Conservation (phyloP, 2,113 vertebrate species). For the Peromyscus californicus region DNA sequence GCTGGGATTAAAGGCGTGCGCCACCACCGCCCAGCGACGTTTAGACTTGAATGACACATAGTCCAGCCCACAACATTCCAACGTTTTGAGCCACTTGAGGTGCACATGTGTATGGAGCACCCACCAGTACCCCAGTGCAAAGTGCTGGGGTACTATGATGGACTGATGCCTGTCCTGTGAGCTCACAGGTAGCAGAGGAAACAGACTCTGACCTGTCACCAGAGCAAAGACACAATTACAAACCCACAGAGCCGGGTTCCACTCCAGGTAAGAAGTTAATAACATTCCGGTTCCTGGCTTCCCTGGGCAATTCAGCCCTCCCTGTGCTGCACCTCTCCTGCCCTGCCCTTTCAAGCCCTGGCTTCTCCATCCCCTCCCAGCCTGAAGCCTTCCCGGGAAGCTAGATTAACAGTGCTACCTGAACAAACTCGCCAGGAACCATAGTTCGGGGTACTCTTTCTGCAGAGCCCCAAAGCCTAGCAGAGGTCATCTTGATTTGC, state of each 20-base stretch:
- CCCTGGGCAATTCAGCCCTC: not conserved
- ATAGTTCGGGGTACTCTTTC: slow-evolving; percentile 48
- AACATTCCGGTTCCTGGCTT: not conserved
- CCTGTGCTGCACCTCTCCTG: not conserved
- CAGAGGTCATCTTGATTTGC: slow-evolving; percentile 70
- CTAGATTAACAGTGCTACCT: slow-evolving; percentile 42
- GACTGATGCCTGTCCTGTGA: not conserved
- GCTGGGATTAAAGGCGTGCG: too few relatives aligned
- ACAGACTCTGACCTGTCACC: not conserved
- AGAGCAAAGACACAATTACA: not conserved
- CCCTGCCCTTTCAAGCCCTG: not conserved
- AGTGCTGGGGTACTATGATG: not conserved
- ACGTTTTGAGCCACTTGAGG: not conserved
- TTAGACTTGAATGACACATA: not conserved
- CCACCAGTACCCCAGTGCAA: not conserved
- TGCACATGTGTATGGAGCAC: not conserved
- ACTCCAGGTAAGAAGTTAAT: not conserved
- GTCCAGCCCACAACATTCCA: not conserved
- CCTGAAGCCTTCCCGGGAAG: slow-evolving; percentile 68
- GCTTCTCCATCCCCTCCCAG: not conserved
- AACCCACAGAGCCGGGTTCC: rapidly evolving
- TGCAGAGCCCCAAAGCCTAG: slow-evolving; percentile 14
- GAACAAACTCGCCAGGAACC: slow-evolving; percentile 61
- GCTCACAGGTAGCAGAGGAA: not conserved
- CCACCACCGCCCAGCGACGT: too few relatives aligned